These are phyloP conservation scores for Himalopsyche japonica DNA, from an alignment of 2,888 invertebrate species.

Conservation along the genomic window DNA sequence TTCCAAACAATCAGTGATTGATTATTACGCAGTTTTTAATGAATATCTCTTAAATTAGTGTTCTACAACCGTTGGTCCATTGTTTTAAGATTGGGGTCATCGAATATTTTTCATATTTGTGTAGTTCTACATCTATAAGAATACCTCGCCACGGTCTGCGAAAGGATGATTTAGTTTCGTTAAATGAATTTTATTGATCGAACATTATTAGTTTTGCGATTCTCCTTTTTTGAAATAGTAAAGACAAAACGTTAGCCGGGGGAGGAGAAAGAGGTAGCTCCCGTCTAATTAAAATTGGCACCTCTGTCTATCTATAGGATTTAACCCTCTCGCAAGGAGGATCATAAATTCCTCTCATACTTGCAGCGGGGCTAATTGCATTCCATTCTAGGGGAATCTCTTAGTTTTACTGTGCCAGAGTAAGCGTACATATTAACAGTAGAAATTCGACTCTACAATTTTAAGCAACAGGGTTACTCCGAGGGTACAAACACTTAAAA, in stretches of 20 bases:
- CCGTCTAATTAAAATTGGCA: background rate
- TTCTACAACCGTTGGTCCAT: too few species aligned
- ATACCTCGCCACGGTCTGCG: too few species aligned
- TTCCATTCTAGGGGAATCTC: background rate
- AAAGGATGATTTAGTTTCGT: background rate
- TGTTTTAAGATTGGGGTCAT: too few species aligned
- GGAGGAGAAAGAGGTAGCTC: background rate
- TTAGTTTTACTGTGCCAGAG: background rate
- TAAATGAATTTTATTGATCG: background rate
- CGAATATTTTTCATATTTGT: too few species aligned
- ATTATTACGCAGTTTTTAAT: too few species aligned
- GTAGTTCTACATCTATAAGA: too few species aligned
- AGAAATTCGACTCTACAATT: background rate
- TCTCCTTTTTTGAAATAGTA: background rate
- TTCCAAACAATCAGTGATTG: too few species aligned
- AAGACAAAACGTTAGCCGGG: background rate
- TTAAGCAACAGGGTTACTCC: background rate
- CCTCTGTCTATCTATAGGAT: background rate
- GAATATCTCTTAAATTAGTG: too few species aligned
- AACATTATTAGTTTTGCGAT: background rate
- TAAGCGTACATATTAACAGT: background rate
- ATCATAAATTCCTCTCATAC: background rate
- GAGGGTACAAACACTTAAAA: background rate
- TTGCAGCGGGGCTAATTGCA: background rate
- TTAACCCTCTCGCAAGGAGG: conserved; percentile 1